These are phyloP conservation scores for Endotricha flammealis DNA, from an alignment of 2,888 invertebrate species.

Conservation along the genomic window DNA sequence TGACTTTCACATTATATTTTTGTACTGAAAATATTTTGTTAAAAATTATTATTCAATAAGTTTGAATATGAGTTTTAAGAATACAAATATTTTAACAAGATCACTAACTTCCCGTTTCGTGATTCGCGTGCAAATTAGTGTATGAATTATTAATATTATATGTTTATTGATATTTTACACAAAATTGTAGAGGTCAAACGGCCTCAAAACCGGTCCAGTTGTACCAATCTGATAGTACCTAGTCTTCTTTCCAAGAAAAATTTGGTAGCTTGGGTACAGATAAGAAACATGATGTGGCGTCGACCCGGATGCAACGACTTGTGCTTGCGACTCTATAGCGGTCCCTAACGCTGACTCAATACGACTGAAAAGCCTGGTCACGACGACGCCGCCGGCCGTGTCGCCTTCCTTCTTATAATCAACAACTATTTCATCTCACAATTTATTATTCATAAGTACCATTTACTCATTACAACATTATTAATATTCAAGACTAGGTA, in stretches of 20 bases:
- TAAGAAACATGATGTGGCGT: slow-evolving; percentile 32
- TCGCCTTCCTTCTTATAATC: slow-evolving; percentile 27
- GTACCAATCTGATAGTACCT: slow-evolving; percentile 23
- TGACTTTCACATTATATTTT: no score
- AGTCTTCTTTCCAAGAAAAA: slow-evolving; percentile 33
- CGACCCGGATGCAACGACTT: slow-evolving; percentile 66
- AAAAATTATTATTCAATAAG: no score
- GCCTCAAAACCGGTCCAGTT: slow-evolving; percentile 29
- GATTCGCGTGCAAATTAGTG: background rate
- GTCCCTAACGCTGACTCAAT: slow-evolving; percentile 40
- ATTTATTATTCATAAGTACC: slow-evolving; percentile 13
- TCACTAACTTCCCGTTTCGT: slow-evolving; percentile 7
- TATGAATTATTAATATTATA: slow-evolving; percentile 7
- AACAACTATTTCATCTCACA: slow-evolving; percentile 12
- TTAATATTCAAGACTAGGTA: slow-evolving; percentile 15
- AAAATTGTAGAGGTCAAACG: slow-evolving; percentile 19
- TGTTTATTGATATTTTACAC: slow-evolving; percentile 10
- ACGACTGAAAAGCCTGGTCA: slow-evolving; percentile 39
- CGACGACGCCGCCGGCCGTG: slow-evolving; percentile 25
- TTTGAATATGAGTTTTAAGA: no score
- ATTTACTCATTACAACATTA: slow-evolving; percentile 11
- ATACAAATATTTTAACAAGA: slow-evolving; percentile 5
- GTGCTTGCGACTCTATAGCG: slow-evolving; percentile 26
- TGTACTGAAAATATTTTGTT: no score
- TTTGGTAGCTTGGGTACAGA: slow-evolving; percentile 34